Conservation (phyloP, 2,113 vertebrate species). For the Neodon shergylaensis region DNA sequence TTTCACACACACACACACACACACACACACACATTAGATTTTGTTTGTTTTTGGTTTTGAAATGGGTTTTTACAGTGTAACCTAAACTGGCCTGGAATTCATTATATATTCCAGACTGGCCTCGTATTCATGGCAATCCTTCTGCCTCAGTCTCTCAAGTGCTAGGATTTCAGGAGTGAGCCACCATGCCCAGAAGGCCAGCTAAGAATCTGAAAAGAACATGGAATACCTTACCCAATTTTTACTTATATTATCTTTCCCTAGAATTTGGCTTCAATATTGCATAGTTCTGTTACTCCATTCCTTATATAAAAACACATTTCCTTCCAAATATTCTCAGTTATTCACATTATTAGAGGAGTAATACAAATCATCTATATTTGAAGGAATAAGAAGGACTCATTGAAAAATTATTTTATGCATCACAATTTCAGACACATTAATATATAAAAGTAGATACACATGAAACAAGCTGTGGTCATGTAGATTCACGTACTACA, state of each 20-base stretch:
- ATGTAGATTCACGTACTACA: background rate
- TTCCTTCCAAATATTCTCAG: background rate
- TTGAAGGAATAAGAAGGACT: background rate
- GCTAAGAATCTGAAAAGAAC: background rate
- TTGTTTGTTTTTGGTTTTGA: background rate
- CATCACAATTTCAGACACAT: background rate
- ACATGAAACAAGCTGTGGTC: background rate
- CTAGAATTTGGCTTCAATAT: background rate
- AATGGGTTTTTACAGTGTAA: background rate
- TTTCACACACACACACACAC: background rate
- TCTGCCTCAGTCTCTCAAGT: background rate
- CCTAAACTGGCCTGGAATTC: background rate
- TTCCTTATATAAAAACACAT: conserved; percentile 4
- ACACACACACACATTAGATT: background rate
- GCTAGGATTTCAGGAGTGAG: background rate
- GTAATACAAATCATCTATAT: background rate
- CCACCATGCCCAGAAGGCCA: background rate
- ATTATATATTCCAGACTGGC: background rate
- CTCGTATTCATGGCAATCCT: background rate
- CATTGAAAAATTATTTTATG: background rate
- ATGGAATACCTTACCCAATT: background rate
- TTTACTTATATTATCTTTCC: conserved; percentile 9
- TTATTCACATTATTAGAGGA: conserved; percentile 3
- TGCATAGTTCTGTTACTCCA: background rate
- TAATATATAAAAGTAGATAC: background rate